Evolutionary conservation across 2,113 vertebrate genomes (phyloP).

Genomic region (Elanoides forficatus): DNA sequence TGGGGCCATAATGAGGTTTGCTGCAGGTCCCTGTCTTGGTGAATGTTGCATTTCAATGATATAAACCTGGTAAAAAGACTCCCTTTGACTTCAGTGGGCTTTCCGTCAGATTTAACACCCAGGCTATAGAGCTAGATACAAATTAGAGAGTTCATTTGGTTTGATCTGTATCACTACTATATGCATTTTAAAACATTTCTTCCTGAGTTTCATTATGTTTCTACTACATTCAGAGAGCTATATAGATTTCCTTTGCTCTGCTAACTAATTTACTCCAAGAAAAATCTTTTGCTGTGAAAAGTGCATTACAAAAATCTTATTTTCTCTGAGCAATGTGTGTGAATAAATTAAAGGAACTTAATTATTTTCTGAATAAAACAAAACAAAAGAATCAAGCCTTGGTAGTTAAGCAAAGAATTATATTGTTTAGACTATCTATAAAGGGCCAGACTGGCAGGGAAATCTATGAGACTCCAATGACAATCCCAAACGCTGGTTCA

Average conservation of each 20-base stretch:
- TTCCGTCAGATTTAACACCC: constrained; percentile 27
- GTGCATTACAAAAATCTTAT: constrained; percentile 40
- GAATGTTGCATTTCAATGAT: constrained; percentile 37
- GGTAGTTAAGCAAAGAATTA: constrained; percentile 4
- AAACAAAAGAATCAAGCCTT: constrained; percentile 35
- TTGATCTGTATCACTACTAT: constrained; percentile 33
- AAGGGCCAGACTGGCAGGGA: constrained; percentile 22
- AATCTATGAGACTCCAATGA: neutral
- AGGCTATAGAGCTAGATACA: neutral
- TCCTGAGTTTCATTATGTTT: constrained; percentile 40
- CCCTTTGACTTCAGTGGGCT: constrained; percentile 44
- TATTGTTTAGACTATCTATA: constrained; percentile 35
- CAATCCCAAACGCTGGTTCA: neutral
- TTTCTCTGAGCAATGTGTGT: constrained; percentile 35
- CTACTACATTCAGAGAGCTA: neutral
- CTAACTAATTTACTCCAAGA: constrained; percentile 49
- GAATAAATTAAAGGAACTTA: constrained; percentile 53
- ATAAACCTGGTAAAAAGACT: constrained; percentile 29
- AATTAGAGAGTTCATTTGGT: constrained; percentile 37
- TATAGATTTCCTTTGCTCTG: constrained; percentile 36
- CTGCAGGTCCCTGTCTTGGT: neutral
- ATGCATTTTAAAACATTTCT: constrained; percentile 33
- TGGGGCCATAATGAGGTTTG: constrained; percentile 8
- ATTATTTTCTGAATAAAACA: constrained; percentile 55
- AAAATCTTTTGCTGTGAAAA: constrained; percentile 51